Conservation (phyloP, 1,140 invertebrate species). For the Aleiodes sp. region DNA sequence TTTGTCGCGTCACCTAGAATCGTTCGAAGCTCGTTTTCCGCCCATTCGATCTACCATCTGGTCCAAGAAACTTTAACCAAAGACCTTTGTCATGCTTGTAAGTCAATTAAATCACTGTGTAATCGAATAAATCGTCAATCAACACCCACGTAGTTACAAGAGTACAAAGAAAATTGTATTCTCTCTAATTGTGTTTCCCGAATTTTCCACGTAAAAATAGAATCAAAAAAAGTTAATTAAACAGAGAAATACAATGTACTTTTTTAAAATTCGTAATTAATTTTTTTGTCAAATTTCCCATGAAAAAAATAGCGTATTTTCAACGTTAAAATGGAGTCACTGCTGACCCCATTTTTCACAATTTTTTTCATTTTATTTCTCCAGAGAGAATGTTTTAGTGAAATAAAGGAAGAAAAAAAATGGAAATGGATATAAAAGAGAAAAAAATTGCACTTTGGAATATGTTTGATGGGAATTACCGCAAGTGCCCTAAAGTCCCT, state of each 20-base stretch:
- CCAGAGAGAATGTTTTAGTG: neutral
- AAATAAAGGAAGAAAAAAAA: neutral
- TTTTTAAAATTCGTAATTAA: no score
- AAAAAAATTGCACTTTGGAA: neutral
- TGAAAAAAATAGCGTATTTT: neutral
- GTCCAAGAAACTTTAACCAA: neutral
- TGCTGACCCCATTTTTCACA: neutral
- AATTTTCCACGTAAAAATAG: neutral
- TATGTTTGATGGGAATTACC: constrained; percentile 4
- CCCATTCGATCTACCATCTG: neutral
- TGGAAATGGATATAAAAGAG: no score
- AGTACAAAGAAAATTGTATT: neutral
- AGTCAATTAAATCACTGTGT: constrained; percentile 13
- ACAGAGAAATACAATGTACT: no score
- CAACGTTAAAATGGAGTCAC: neutral
- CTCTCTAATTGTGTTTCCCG: neutral
- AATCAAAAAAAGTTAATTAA: no score
- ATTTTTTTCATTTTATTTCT: neutral
- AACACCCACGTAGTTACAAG: neutral
- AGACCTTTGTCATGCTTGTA: neutral
- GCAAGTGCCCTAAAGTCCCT: neutral
- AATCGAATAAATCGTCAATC: constrained; percentile 11
- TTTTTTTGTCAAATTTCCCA: neutral
- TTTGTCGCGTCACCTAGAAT: neutral
- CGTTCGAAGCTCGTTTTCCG: neutral